These are phyloP conservation scores for Poeciliopsis gracilis DNA, from an alignment of 2,797 vertebrate species.

Conservation along the genomic window DNA sequence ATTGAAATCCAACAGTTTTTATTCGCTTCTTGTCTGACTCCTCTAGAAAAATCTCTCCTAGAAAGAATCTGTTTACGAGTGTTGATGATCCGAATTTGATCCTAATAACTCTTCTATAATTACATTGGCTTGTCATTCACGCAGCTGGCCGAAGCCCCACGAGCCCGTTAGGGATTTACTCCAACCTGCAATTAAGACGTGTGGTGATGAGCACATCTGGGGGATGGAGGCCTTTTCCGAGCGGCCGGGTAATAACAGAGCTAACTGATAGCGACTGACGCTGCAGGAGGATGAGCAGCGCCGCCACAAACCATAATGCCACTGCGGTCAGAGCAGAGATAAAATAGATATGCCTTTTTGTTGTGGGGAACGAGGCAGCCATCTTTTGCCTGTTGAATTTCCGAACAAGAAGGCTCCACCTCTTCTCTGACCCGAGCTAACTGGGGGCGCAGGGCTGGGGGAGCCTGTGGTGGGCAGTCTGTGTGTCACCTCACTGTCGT, in stretches of 20 bases:
- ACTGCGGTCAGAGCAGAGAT: constrained; percentile 52
- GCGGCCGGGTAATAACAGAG: constrained; percentile 80
- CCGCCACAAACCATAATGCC: constrained; percentile 69
- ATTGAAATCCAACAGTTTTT: background rate
- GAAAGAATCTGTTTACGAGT: constrained; percentile 19
- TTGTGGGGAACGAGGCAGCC: constrained; percentile 59
- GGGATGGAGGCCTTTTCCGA: constrained; percentile 58
- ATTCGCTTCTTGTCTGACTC: background rate
- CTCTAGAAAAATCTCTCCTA: background rate
- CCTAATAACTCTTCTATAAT: constrained; percentile 76
- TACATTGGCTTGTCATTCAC: constrained; percentile 59
- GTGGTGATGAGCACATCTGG: constrained; percentile 66
- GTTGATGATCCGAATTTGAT: constrained; percentile 49
- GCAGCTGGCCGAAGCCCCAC: constrained; percentile 71
- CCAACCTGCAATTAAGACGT: constrained; percentile 78
- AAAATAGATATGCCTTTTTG: constrained; percentile 62
- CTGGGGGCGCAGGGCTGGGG: constrained; percentile 54
- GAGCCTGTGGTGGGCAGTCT: constrained; percentile 58
- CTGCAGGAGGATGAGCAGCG: constrained; percentile 62
- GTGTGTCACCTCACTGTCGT: constrained; percentile 27
- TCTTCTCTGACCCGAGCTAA: constrained; percentile 62
- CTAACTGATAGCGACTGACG: constrained; percentile 53
- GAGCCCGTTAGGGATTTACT: constrained; percentile 50
- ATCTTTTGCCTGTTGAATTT: constrained; percentile 59
- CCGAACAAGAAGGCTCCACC: constrained; percentile 42